Base-by-base conservation (phyloP, 2,113 vertebrate genomes). In the Phocoena sinus region DNA sequence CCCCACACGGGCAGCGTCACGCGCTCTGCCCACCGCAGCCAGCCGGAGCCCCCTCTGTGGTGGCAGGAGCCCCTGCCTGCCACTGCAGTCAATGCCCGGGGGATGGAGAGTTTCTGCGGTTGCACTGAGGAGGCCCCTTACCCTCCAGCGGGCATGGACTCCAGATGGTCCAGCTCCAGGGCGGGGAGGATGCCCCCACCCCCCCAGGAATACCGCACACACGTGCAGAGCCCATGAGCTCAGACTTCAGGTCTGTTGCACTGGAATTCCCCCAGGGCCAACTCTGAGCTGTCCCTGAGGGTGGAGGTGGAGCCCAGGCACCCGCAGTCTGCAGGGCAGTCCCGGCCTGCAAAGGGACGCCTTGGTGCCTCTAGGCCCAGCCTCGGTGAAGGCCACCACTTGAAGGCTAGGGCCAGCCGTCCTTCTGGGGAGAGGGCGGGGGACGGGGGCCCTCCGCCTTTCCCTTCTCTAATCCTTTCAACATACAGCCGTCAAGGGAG, bases 181-280 rank as follows among this genome's bases (percentile, higher is more conserved):
- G 60, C 62, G 33, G 38, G 74, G 26, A 71, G 44, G 36, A 25
- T 12, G 6, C 71, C 47, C 70, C 38, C 3, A 1, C 0, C 2
- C 12, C n/a, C 47, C 68, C 28, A 26, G 33, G 26, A 89, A 36
- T 8, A 44, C 9, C 0, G 5, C 50, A 2, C 10, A 31, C 23
- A 1, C 2, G 0, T 7, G n/a, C 33, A 33, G 65, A 53, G 47
- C 5, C 77, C 2, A 1, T 3, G 47, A 18, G 28, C 84, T 62
- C 41, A 33, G 58, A 81, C 44, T 6, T 81, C 26, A 74, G 10
- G 15, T n/a, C 38, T n/a, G 63, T 58, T 47, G 31, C 67, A 13
- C 44, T 33, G 58, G 58, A 53, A 56, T 6, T 13, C 53, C n/a
- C 23, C 2, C 56, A 18, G 17, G 63, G 26, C 70, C 28, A 21